Evolutionary conservation across 2,888 invertebrate genomes (phyloP), one percentile per base, ranked within the genome.

Genomic region (Rhagonycha lutea): DNA sequence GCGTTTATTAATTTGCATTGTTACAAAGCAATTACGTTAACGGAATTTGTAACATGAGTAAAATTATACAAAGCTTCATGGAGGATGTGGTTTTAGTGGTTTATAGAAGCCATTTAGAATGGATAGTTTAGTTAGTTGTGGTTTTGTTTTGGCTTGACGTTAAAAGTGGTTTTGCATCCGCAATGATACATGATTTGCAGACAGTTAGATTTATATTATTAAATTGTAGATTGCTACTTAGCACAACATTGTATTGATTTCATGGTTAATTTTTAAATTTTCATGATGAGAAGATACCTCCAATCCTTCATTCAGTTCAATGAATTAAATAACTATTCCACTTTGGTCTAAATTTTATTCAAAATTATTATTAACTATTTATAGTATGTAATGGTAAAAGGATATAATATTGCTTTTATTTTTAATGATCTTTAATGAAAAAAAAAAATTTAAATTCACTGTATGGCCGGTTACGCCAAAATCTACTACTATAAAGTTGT

Each of bases 1-100:
- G 76, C 80, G 74, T 80, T 80, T 80, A 80, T 80, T 80, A 80
- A 80, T 80, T 80, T 79, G 79, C 80, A 78, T 79, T 80, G 79
- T 80, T 79, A 79, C 74, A 70, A 78, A 79, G 79, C 79, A 78
- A 78, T 78, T 78, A 79, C 79, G 78, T 78, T 79, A 80, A 80
- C 79, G 79, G 79, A 80, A 78, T 78, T 77, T 78, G 79, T 78
- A 80, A 80, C 74, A 74, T 76, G 78, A 80, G 78, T 78, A 79
- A 79, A 78, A 78, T 77, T 72, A 72, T 70, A 78, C 71, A 75
- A 78, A 75, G 78, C 78, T 68, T 73, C 67, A 72, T 72, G n/a
- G n/a, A 79, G 79, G 79, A 79, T 79, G 79, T 79, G 79, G 79
- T 79, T 73, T 74, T 63, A 74, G 78, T 61, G 79, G 79, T 80